phyloP scores from a whole-genome alignment of 2,797 vertebrate species.

The Phalanger gymnotis region DNA sequence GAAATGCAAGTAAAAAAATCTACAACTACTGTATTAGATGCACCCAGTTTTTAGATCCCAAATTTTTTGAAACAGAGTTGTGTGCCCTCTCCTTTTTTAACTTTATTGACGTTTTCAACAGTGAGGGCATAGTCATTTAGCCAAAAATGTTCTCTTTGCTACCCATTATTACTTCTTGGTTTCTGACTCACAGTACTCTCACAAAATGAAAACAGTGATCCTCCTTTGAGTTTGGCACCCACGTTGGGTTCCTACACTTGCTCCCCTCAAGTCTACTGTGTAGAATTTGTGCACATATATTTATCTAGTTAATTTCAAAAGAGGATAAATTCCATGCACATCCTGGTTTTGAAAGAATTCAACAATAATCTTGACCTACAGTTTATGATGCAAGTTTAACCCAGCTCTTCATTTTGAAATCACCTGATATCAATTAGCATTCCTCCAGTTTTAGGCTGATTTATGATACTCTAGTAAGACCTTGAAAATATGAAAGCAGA shows the following conservation, averaged over 20 bases:
- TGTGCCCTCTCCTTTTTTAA: no score
- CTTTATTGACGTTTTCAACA: neutral
- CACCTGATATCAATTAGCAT: constrained; percentile 90
- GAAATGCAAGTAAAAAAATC: no score
- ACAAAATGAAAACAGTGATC: neutral
- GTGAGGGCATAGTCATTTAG: neutral
- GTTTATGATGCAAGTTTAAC: constrained; percentile 81
- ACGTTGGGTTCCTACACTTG: neutral
- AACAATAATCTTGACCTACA: constrained; percentile 79
- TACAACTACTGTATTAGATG: no score
- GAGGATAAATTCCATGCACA: constrained; percentile 78
- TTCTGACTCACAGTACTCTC: neutral
- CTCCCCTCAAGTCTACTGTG: constrained; percentile 10
- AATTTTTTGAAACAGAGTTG: no score
- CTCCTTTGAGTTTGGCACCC: neutral
- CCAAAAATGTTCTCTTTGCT: neutral
- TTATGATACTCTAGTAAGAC: constrained; percentile 88
- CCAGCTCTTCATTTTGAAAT: constrained; percentile 81
- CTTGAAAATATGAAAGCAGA: constrained; percentile 91
- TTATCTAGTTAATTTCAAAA: constrained; percentile 78
- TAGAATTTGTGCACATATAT: constrained; percentile 57
- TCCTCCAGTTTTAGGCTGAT: constrained; percentile 86
- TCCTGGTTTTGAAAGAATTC: constrained; percentile 73
- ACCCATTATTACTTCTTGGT: neutral
- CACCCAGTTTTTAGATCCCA: no score